phyloP scores from a whole-genome alignment of 1,140 invertebrate genomes.

The Cydia fagiglandana region DNA sequence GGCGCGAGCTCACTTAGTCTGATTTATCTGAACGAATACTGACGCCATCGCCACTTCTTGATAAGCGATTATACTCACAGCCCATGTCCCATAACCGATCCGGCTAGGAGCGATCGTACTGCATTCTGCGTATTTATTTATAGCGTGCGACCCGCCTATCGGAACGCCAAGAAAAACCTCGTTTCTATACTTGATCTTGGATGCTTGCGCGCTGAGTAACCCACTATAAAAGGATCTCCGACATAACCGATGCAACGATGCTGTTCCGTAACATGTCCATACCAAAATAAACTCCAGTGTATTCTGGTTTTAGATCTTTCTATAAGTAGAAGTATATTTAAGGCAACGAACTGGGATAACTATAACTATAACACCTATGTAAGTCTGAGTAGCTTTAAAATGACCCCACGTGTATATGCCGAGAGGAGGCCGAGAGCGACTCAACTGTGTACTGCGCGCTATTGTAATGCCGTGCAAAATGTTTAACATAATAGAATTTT shows the following conservation, averaged over 20 bases:
- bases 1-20: background rate
- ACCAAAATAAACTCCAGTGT: slow-evolving; percentile 18
- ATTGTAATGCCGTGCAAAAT: too few species aligned
- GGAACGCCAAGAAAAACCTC: slow-evolving; percentile 35
- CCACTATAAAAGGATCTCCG: slow-evolving; percentile 12
- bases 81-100: slow-evolving; percentile 27
- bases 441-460: too few species aligned
- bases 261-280: background rate
- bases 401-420: too few species aligned
- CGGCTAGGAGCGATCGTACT: slow-evolving; percentile 24
- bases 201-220: slow-evolving; percentile 26
- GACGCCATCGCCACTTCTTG: background rate
- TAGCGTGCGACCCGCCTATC: slow-evolving; percentile 34
- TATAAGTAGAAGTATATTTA: slow-evolving; percentile 3
- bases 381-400: too few species aligned
- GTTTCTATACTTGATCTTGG: slow-evolving; percentile 31
- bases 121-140: slow-evolving; percentile 33
- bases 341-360: background rate
- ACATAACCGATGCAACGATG: slow-evolving; percentile 30
- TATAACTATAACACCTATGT: too few species aligned
- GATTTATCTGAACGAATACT: background rate
- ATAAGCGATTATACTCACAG: background rate
- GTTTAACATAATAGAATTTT: too few species aligned
- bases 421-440: too few species aligned
- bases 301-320: slow-evolving; percentile 6